Percentiles rank a stretch among this genome's conserved stretches.
phyloP scores from a whole-genome alignment of 2,113 vertebrate species.

The Gymnarchus niloticus region DNA sequence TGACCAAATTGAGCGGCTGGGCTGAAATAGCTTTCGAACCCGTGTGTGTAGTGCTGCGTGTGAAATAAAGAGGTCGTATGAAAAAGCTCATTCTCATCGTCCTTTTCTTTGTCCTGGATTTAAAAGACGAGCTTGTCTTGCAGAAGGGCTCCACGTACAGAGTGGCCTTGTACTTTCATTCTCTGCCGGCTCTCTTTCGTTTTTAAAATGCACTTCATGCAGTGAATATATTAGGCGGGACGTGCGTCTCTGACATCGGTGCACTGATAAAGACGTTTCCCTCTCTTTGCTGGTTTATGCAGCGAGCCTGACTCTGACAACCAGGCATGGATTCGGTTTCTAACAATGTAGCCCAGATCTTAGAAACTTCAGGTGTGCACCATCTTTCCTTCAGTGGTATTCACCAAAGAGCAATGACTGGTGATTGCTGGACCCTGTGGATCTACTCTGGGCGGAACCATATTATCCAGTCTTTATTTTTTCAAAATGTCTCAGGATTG shows the following conservation, averaged over 20 bases:
- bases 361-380: background rate
- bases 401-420: background rate
- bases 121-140: background rate
- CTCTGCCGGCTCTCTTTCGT: background rate
- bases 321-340: background rate
- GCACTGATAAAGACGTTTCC: background rate
- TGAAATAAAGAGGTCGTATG: background rate
- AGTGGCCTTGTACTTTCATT: constrained; percentile 3
- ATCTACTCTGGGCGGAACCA: background rate
- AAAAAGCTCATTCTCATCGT: background rate
- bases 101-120: background rate
- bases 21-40: background rate
- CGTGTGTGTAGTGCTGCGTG: background rate
- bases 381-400: background rate
- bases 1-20: background rate
- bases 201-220: background rate
- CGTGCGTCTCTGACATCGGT: background rate
- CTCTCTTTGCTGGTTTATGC: background rate
- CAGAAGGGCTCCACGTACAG: background rate
- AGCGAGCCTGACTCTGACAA: background rate
- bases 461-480: background rate
- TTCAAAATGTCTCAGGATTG: background rate
- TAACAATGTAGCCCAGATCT: background rate
- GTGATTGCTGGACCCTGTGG: background rate
- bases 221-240: background rate